Evolutionary conservation across 2,113 vertebrate species (phyloP).

Genomic region (Chunga burmeisteri): DNA sequence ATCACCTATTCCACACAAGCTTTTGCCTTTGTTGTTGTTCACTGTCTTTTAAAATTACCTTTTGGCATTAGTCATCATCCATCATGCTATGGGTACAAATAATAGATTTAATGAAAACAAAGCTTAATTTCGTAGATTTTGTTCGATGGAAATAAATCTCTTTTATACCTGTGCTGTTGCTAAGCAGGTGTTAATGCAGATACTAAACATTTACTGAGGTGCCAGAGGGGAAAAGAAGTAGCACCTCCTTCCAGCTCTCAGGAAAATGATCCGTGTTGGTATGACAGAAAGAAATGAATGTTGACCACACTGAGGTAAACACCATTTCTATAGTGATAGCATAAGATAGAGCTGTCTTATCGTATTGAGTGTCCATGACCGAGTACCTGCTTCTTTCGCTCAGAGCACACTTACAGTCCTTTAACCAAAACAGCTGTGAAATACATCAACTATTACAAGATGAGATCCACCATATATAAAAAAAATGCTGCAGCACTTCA

Average conservation of each 20-base stretch:
- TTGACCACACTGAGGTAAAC: not conserved
- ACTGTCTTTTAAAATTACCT: not conserved
- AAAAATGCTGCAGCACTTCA: not conserved
- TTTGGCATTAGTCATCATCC: not conserved
- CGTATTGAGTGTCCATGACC: not conserved
- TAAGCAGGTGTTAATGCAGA: not conserved
- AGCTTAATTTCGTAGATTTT: not conserved
- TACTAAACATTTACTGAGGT: not conserved
- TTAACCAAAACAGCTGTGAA: slow-evolving; percentile 26
- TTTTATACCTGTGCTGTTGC: not conserved
- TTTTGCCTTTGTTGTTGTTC: not conserved
- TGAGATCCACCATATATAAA: not conserved
- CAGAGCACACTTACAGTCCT: not conserved
- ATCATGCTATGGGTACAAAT: not conserved
- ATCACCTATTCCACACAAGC: not conserved
- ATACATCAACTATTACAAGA: not conserved
- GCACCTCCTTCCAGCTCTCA: not conserved
- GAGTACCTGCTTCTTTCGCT: not conserved
- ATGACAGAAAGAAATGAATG: not conserved
- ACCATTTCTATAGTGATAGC: not conserved
- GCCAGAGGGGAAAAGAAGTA: not conserved
- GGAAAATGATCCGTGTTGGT: fast-evolving
- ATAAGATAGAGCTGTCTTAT: slow-evolving; percentile 6
- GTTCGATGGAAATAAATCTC: not conserved
- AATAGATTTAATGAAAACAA: not conserved